Conservation (phyloP, 1,140 invertebrate genomes). For the Pachyrhynchus sulphureomaculatus region DNA sequence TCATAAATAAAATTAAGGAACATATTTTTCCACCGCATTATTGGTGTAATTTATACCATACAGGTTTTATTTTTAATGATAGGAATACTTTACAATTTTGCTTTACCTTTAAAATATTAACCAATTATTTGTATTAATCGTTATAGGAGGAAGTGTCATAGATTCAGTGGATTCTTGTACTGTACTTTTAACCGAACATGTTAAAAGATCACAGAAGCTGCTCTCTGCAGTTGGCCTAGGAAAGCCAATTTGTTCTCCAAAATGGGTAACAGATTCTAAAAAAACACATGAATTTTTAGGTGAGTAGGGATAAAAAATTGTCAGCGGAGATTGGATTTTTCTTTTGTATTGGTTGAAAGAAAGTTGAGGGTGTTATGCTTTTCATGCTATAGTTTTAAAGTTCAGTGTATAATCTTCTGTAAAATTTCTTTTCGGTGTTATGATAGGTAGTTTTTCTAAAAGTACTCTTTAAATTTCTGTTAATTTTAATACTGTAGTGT, state of each 20-base stretch:
- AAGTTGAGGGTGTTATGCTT: too few species aligned
- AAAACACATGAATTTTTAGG: slow-evolving; percentile 51
- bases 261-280: slow-evolving; percentile 55
- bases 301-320: background rate
- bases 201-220: slow-evolving; percentile 56
- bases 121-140: background rate
- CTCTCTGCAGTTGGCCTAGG: slow-evolving; percentile 55
- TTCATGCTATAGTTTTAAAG: too few species aligned
- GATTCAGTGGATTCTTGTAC: slow-evolving; percentile 50
- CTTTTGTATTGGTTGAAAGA: too few species aligned
- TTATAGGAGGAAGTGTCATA: slow-evolving; percentile 44
- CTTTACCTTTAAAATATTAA: slow-evolving; percentile 49
- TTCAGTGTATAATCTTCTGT: too few species aligned
- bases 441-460: too few species aligned
- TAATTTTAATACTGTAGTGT: too few species aligned
- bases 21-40: too few species aligned
- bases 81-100: slow-evolving; percentile 52
- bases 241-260: slow-evolving; percentile 54
- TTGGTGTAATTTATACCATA: background rate
- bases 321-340: background rate
- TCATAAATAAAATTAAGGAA: too few species aligned
- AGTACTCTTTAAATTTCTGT: too few species aligned
- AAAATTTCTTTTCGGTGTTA: too few species aligned
- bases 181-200: slow-evolving; percentile 53
- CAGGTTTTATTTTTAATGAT: slow-evolving; percentile 45